Percentiles rank a stretch among this genome's conserved stretches.
These are phyloP conservation scores for Melanostoma mellinum DNA, from an alignment of 2,888 invertebrate genomes.

Conservation along the genomic window DNA sequence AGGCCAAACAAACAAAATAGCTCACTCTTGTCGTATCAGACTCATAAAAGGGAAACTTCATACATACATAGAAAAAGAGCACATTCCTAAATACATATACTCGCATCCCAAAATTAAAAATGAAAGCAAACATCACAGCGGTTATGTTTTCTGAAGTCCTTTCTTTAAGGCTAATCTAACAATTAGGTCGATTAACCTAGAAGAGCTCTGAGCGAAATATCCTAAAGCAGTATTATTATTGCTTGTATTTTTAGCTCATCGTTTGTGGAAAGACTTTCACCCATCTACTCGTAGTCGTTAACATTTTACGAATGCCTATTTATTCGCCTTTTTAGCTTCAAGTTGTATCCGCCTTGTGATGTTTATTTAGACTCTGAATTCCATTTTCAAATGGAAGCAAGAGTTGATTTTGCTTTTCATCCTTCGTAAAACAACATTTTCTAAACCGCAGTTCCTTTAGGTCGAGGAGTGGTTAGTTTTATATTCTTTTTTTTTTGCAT, in stretches of 20 bases:
- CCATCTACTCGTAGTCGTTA: not conserved
- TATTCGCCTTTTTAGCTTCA: slow-evolving; percentile 56
- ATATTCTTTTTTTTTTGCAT: slow-evolving; percentile 1
- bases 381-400: slow-evolving; percentile 47
- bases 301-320: slow-evolving; percentile 63
- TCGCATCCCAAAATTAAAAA: not conserved
- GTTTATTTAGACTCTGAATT: slow-evolving; percentile 33
- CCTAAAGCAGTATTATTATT: slow-evolving; percentile 49
- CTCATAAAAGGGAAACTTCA: slow-evolving; percentile 23
- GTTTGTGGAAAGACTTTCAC: not conserved
- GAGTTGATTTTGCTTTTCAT: slow-evolving; percentile 41
- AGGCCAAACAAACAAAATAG: slow-evolving; percentile 52
- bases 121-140: not conserved
- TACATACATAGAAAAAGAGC: slow-evolving; percentile 5
- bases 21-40: slow-evolving; percentile 14
- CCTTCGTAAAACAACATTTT: slow-evolving; percentile 28
- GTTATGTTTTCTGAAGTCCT: slow-evolving; percentile 18
- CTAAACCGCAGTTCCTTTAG: slow-evolving; percentile 28
- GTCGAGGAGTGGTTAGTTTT: not conserved
- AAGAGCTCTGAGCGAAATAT: slow-evolving; percentile 31
- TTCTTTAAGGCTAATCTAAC: slow-evolving; percentile 61
- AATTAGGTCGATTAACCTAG: slow-evolving; percentile 70
- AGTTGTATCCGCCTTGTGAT: slow-evolving; percentile 49
- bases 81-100: not conserved
- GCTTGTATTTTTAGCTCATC: slow-evolving; percentile 18